Conservation (phyloP, 2,113 vertebrate species). For the Apteryx mantelli region DNA sequence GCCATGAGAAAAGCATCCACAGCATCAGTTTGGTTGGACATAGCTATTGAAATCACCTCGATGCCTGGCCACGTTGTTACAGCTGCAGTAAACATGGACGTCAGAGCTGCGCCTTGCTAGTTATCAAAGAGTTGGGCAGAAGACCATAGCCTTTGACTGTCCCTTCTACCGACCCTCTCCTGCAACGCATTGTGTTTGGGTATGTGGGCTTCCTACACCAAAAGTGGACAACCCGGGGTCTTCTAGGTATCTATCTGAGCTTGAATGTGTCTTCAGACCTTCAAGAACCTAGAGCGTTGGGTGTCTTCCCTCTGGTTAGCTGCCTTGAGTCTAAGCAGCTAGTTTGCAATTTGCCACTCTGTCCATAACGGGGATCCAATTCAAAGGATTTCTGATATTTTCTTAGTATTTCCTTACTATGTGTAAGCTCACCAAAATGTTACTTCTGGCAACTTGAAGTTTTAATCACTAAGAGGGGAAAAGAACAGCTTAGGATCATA, state of each 20-base stretch:
- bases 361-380: accelerated
- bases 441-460: neutral
- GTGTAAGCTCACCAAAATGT: neutral
- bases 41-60: neutral
- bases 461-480: neutral
- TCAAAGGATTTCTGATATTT: neutral
- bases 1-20: neutral
- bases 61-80: neutral
- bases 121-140: neutral
- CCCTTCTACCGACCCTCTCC: neutral
- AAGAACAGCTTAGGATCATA: neutral
- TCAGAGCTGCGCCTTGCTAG: neutral
- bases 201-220: neutral
- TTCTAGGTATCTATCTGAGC: neutral
- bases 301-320: neutral
- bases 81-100: neutral
- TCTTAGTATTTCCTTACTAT: neutral
- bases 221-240: neutral
- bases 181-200: accelerated
- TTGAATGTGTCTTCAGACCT: neutral
- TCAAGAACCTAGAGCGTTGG: neutral
- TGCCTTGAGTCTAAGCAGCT: neutral
- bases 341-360: neutral
- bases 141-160: neutral
- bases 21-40: neutral